A percentile compares a stretch with the other conserved stretches of the same genome.
Conservation (phyloP, 2,797 vertebrate species). For the Morus bassanus region DNA sequence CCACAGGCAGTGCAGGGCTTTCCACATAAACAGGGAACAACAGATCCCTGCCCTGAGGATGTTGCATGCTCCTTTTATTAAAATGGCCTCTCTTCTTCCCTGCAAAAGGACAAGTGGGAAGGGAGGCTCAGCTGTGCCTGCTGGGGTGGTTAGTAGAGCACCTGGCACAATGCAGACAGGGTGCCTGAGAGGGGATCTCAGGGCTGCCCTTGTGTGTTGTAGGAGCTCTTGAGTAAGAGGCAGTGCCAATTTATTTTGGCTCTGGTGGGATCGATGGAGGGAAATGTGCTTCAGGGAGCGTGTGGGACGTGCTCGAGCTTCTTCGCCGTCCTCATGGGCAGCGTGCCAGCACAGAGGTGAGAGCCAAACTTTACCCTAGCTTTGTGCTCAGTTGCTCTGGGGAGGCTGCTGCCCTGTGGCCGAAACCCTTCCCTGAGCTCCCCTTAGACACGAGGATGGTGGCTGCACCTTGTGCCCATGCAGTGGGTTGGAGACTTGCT, state of each 20-base stretch:
- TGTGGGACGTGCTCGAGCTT: constrained; percentile 47
- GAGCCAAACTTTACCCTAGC: constrained; percentile 38
- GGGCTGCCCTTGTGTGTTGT: neutral
- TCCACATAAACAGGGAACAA: neutral
- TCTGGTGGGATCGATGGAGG: neutral
- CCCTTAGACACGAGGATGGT: neutral
- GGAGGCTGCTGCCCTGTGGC: neutral
- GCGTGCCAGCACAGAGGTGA: constrained; percentile 50
- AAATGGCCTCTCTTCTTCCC: neutral
- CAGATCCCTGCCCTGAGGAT: constrained; percentile 32
- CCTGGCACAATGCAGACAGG: neutral
- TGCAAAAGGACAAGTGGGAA: neutral
- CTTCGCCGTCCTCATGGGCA: neutral
- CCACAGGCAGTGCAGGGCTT: neutral
- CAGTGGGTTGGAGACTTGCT: neutral
- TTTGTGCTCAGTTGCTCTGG: constrained; percentile 2
- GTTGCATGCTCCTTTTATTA: constrained; percentile 10
- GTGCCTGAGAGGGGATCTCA: neutral
- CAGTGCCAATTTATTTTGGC: constrained; percentile 52
- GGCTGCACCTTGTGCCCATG: neutral
- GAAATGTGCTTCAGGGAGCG: constrained; percentile 37
- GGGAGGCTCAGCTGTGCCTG: neutral
- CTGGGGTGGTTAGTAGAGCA: neutral
- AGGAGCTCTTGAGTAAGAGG: neutral
- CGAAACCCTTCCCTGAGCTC: neutral